phyloP scores from a whole-genome alignment of 1,140 invertebrate genomes.

The Temnothorax curvispinosus region DNA sequence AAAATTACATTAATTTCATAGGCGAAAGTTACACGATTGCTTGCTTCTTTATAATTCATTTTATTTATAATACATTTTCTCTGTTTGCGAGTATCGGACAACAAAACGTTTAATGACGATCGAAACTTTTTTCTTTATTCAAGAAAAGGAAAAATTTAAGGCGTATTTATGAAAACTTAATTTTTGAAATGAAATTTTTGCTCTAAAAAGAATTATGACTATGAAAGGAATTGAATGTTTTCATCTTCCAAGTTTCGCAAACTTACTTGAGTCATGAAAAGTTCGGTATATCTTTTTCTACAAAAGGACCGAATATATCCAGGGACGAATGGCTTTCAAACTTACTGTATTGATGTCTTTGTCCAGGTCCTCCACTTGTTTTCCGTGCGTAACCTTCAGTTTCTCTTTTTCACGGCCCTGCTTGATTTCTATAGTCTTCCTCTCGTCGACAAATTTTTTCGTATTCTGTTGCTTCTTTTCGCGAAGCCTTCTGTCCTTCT shows the following conservation, averaged over 20 bases:
- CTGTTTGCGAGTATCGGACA: neutral
- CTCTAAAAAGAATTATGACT: neutral
- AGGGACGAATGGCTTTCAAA: constrained; percentile 39
- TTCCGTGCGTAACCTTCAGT: constrained; percentile 95
- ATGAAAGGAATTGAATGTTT: neutral
- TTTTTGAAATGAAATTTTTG: neutral
- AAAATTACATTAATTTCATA: neutral
- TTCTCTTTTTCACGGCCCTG: constrained; percentile 97
- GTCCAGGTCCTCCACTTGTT: constrained; percentile 94
- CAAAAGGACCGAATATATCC: neutral
- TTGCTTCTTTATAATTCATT: constrained; percentile 4
- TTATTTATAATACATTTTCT: neutral
- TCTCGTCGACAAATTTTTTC: constrained; percentile 99
- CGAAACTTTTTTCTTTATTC: neutral
- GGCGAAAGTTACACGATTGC: neutral
- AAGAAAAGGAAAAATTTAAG: constrained; percentile 22
- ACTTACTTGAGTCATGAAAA: neutral
- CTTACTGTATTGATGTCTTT: constrained; percentile 95
- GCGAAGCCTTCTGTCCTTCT: constrained; percentile 96
- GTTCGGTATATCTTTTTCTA: neutral
- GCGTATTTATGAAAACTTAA: constrained; percentile 2
- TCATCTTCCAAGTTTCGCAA: neutral
- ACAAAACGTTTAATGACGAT: neutral
- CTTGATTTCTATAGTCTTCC: constrained; percentile 95
- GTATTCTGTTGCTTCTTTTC: constrained; percentile 99